A percentile compares a stretch with the other conserved stretches of the same genome.
Conservation (phyloP, 2,888 invertebrate species). For the Melipona bicolor region DNA sequence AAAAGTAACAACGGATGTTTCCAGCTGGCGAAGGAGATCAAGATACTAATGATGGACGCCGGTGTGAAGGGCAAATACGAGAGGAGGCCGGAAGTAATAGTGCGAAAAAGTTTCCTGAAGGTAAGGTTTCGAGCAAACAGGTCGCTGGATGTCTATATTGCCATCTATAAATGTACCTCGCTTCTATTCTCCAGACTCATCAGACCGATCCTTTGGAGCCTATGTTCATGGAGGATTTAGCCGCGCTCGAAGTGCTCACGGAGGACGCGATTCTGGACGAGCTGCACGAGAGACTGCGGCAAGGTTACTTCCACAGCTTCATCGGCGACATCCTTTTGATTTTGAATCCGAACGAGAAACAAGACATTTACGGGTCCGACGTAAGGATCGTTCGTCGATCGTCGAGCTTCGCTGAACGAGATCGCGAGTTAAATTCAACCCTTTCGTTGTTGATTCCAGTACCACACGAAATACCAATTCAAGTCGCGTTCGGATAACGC, state of each 20-base stretch:
- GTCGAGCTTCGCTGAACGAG: too few species aligned
- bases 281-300: constrained; percentile 88
- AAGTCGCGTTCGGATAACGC: constrained; percentile 95
- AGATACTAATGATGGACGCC: constrained; percentile 86
- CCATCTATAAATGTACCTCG: neutral
- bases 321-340: constrained; percentile 92
- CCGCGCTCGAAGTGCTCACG: constrained; percentile 90
- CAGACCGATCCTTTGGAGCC: constrained; percentile 86
- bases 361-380: constrained; percentile 90
- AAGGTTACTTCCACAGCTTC: constrained; percentile 90
- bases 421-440: neutral
- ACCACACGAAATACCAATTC: constrained; percentile 91
- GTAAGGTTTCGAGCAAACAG: constrained; percentile 63
- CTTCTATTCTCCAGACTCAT: constrained; percentile 67
- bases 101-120: constrained; percentile 82
- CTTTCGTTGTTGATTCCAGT: constrained; percentile 85
- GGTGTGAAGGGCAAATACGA: constrained; percentile 85
- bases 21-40: constrained; percentile 90
- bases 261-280: constrained; percentile 90
- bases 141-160: too few species aligned
- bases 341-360: constrained; percentile 91
- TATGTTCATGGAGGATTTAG: constrained; percentile 93
- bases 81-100: constrained; percentile 85
- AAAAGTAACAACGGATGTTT: constrained; percentile 18
- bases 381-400: constrained; percentile 84